A percentile compares a stretch with the other conserved stretches of the same genome.
These are phyloP conservation scores for Zootermopsis nevadensis DNA, from an alignment of 2,888 invertebrate species.

Conservation along the genomic window DNA sequence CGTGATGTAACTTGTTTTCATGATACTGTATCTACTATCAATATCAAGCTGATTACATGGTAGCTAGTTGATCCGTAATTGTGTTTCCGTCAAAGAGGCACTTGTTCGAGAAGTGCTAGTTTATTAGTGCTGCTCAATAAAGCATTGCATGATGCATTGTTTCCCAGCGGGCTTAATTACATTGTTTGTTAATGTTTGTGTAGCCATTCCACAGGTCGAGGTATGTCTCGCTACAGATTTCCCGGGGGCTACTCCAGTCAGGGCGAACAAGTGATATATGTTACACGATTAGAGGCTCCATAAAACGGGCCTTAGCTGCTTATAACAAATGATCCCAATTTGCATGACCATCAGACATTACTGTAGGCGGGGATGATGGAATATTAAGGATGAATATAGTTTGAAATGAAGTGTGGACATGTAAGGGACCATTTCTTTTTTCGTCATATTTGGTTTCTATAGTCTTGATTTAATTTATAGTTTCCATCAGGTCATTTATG, in stretches of 20 bases:
- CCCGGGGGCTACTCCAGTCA: slow-evolving; percentile 17
- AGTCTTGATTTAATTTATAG: too few species aligned
- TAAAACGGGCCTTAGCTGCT: background rate
- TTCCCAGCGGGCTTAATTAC: slow-evolving; percentile 32
- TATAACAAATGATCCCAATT: background rate
- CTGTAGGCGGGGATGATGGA: background rate
- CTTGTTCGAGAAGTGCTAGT: slow-evolving; percentile 17
- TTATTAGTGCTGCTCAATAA: slow-evolving; percentile 15
- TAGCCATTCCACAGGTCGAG: slow-evolving; percentile 20
- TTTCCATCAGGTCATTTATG: too few species aligned
- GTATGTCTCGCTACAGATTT: slow-evolving; percentile 4
- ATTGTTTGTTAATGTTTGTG: slow-evolving; percentile 28
- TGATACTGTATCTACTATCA: too few species aligned
- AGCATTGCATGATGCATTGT: slow-evolving; percentile 28
- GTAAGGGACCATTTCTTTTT: too few species aligned
- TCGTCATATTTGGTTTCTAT: too few species aligned
- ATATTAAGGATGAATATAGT: background rate
- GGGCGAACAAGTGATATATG: slow-evolving; percentile 23
- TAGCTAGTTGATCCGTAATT: background rate
- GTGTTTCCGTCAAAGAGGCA: background rate
- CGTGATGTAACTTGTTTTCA: too few species aligned
- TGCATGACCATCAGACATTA: background rate
- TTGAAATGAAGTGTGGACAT: background rate
- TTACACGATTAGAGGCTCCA: slow-evolving; percentile 10
- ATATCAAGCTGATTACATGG: too few species aligned